phyloP scores from a whole-genome alignment of 2,888 invertebrate genomes.

The Notocelia uddmanniana region DNA sequence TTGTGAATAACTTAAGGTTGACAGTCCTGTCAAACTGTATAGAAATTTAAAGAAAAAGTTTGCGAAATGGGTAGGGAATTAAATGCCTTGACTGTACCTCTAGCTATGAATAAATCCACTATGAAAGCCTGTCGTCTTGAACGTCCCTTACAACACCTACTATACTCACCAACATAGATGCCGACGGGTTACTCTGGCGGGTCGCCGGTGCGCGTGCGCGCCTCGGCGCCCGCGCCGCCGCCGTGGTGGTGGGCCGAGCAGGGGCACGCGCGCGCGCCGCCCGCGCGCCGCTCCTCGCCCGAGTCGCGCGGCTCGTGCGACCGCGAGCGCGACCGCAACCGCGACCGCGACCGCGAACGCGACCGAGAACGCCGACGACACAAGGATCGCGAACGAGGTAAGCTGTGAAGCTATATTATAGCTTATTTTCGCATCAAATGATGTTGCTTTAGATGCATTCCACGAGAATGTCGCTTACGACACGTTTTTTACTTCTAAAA shows the following conservation, averaged over 20 bases:
- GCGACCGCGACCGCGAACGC: slow-evolving; percentile 58
- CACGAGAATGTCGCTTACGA: too few species aligned
- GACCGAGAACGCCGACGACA: slow-evolving; percentile 63
- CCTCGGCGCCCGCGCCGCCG: slow-evolving; percentile 71
- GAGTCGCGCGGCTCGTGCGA: slow-evolving; percentile 68
- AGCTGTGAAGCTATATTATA: not conserved
- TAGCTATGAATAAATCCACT: too few species aligned
- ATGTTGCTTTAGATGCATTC: too few species aligned
- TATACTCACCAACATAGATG: slow-evolving; percentile 48
- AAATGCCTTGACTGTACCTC: too few species aligned
- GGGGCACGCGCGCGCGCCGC: slow-evolving; percentile 53
- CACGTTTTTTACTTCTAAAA: too few species aligned
- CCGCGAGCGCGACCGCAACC: slow-evolving; percentile 54
- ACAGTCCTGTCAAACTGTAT: too few species aligned
- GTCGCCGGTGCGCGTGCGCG: slow-evolving; percentile 66
- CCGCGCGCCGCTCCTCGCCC: slow-evolving; percentile 72
- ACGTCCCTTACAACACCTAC: too few species aligned
- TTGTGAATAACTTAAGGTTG: too few species aligned
- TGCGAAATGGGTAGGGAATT: too few species aligned
- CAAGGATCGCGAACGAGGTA: slow-evolving; percentile 66
- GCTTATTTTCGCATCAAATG: too few species aligned
- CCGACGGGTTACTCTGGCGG: slow-evolving; percentile 50
- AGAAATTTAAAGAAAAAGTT: too few species aligned
- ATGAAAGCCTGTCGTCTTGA: too few species aligned
- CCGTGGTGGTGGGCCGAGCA: slow-evolving; percentile 69